These are phyloP conservation scores for Euwallacea similis DNA, from an alignment of 1,140 invertebrate species.

Conservation along the genomic window DNA sequence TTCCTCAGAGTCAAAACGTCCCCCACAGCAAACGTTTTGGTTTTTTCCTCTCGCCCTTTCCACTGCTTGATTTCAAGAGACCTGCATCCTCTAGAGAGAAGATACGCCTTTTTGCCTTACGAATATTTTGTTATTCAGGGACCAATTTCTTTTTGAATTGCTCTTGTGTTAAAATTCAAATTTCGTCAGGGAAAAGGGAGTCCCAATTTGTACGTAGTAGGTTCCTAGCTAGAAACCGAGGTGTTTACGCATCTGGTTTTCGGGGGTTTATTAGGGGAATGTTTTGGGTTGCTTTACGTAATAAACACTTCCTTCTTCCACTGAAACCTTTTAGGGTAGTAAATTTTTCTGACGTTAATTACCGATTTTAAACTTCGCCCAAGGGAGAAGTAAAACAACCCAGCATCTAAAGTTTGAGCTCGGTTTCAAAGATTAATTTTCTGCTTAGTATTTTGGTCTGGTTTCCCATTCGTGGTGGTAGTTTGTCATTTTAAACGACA, in stretches of 20 bases:
- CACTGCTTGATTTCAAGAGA: constrained; percentile 5
- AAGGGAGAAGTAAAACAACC: background rate
- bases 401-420: too few relatives aligned
- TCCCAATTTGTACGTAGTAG: background rate
- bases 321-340: background rate
- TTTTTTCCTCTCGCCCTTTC: constrained; percentile 3
- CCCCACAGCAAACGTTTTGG: background rate
- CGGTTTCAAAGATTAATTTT: too few relatives aligned
- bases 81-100: constrained; percentile 6
- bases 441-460: too few relatives aligned
- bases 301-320: background rate
- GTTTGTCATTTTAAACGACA: too few relatives aligned
- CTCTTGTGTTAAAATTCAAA: constrained; percentile 3
- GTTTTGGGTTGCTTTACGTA: too few relatives aligned
- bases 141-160: constrained; percentile 5
- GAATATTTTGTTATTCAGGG: constrained; percentile 15
- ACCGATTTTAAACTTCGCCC: background rate
- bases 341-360: background rate
- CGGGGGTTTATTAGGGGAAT: too few relatives aligned
- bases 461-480: too few relatives aligned
- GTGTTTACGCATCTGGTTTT: too few relatives aligned
- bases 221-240: too few relatives aligned
- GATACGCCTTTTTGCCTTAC: constrained; percentile 1
- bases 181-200: background rate
- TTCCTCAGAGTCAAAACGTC: background rate